These are phyloP conservation scores for Chiridota heheva DNA, from an alignment of 35 echinoderm and acorn worm genomes.

Conservation along the genomic window DNA sequence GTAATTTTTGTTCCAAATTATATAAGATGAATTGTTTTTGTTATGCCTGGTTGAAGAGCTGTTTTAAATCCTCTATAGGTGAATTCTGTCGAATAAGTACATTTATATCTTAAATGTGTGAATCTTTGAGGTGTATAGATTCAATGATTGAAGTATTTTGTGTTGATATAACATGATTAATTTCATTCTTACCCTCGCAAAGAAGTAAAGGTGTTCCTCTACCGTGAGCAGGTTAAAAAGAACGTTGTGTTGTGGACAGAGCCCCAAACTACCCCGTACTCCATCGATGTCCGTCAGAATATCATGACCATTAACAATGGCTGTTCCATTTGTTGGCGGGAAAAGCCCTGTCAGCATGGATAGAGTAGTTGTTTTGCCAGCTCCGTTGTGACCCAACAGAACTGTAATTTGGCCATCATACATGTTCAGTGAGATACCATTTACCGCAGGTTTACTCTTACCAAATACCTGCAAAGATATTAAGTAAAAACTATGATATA, in stretches of 20 bases:
- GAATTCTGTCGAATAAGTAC: no score
- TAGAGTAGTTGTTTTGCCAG: constrained; percentile 86
- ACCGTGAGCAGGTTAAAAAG: constrained; percentile 71
- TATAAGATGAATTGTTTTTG: no score
- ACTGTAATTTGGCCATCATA: constrained; percentile 76
- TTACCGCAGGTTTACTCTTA: constrained; percentile 57
- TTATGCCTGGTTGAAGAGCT: no score
- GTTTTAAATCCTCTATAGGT: no score
- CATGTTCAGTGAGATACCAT: constrained; percentile 71
- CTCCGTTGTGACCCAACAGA: constrained; percentile 81
- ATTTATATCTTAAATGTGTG: no score
- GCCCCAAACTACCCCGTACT: constrained; percentile 61
- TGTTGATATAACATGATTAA: no score
- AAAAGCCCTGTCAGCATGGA: constrained; percentile 77
- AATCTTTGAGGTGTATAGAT: no score
- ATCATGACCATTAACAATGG: constrained; percentile 60
- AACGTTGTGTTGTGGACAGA: constrained; percentile 85
- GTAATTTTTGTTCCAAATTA: no score
- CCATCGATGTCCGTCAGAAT: constrained; percentile 60
- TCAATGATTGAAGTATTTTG: no score
- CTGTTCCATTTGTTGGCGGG: constrained; percentile 58
- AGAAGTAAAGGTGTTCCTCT: constrained; percentile 80
- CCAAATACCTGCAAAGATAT: constrained; percentile 34
- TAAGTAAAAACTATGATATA: background rate
- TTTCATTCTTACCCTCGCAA: constrained; percentile 63